Base-by-base conservation (phyloP, 2,797 vertebrate genomes). In the Lutjanus argentimaculatus region DNA sequence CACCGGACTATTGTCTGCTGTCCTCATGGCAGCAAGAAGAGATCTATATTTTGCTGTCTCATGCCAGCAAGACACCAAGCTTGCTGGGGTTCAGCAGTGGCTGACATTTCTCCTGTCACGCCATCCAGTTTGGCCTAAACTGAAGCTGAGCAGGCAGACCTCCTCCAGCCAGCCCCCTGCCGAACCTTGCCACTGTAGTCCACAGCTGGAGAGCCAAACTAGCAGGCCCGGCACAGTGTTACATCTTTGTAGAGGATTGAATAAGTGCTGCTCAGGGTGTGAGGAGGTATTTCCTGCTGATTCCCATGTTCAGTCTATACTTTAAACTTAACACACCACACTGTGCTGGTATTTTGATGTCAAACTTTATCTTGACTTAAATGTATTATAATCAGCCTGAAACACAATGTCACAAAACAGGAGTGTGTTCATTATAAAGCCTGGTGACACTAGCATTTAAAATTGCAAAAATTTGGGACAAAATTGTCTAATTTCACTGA, bases 21-120 rank as follows among this genome's bases (percentile, higher is more conserved):
- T 82, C 58, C 63, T 73, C 74, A 75, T 70, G 72, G 64, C 45
- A 79, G 72, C 17, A 12, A 77, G 67, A 13, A 12, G 4, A 71
- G 69, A 79, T 88, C 75, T 72, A 86, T 91, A 82, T 85, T 87
- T 80, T 64, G 75, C 40, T 83, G 62, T 78, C 2, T 0, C 25
- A 51, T 43, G 36, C 25, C 67, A 75, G 84, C 75, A 72, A 73
- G 72, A 82, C 63, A 68, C 53, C 13, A 13, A 55, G 58, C 80
- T 69, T 71, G 68, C 46, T 19, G 4, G 75, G 77, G 77, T 85
- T 87, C 68, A 67, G 71, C 68, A 53, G 77, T 46, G 78, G 79
- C 75, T 91, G 91, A 92, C 89, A 92, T 94, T 94, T 93, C 67
- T 74, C 19, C 69, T 66, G 65, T 85, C 80, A 85, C 76, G 79